Evolutionary conservation across 2,797 vertebrate genomes (phyloP).

Genomic region (Pempheris klunzingeri): DNA sequence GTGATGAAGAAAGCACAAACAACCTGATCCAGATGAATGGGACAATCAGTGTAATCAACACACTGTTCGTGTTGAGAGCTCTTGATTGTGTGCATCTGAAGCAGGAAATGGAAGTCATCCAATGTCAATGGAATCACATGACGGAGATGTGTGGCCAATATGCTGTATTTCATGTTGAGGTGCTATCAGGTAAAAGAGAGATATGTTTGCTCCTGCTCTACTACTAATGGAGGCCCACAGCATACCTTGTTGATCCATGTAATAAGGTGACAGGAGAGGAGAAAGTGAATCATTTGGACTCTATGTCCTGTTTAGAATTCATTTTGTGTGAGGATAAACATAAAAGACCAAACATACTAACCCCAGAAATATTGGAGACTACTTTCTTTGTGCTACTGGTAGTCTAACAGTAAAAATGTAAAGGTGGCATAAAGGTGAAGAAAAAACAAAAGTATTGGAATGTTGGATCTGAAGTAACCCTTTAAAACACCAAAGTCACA

Average conservation of each 20-base stretch:
- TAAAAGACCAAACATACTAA: neutral
- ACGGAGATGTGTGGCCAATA: neutral
- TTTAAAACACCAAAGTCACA: too few species aligned
- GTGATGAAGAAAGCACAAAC: neutral
- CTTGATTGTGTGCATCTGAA: neutral
- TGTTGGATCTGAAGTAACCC: too few species aligned
- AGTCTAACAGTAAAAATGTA: neutral
- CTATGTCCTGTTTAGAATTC: too few species aligned
- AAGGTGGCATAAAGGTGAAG: neutral
- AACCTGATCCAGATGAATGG: neutral
- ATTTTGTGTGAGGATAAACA: neutral
- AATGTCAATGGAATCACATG: too few species aligned
- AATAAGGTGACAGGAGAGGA: neutral
- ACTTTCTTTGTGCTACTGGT: neutral
- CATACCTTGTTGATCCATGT: neutral
- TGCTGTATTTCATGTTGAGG: neutral
- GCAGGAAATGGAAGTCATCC: constrained; percentile 19
- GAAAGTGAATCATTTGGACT: neutral
- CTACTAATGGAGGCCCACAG: neutral
- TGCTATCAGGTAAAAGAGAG: neutral
- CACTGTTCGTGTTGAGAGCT: constrained; percentile 5
- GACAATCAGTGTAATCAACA: neutral
- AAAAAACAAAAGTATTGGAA: neutral
- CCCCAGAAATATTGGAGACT: neutral
- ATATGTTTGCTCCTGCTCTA: neutral